Evolutionary conservation across 2,113 vertebrate genomes (phyloP).

Genomic region (Pogona vitticeps): DNA sequence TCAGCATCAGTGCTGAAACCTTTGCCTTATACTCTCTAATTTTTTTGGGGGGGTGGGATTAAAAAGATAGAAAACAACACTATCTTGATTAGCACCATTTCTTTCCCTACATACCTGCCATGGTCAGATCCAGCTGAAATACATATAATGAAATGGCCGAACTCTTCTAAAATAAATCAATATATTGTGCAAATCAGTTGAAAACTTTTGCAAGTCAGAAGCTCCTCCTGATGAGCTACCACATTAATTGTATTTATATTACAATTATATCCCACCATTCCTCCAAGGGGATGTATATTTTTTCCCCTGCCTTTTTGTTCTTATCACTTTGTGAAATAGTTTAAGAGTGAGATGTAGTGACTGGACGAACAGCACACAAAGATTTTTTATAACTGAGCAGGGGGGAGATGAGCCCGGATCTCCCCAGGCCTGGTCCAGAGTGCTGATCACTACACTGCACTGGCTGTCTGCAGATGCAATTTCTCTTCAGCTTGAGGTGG

Average conservation of each 20-base stretch:
- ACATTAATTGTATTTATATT: not conserved
- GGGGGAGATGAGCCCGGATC: not conserved
- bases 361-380: no score
- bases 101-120: not conserved
- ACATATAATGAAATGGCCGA: conserved; percentile 36
- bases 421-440: no score
- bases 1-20: not conserved
- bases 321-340: no score
- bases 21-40: conserved; percentile 6
- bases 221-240: not conserved
- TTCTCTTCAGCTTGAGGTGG: not conserved
- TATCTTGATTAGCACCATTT: conserved; percentile 25
- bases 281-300: not conserved
- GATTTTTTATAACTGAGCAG: no score
- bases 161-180: conserved; percentile 39
- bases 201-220: conserved; percentile 33
- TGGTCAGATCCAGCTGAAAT: conserved; percentile 46
- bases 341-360: no score
- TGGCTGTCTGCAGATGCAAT: not conserved
- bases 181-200: not conserved
- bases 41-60: conserved; percentile 4
- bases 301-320: not conserved
- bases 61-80: conserved; percentile 21
- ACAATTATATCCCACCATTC: not conserved
- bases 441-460: not conserved